Conservation (phyloP, 2,888 invertebrate species). For the Pristionchus arcanus region DNA sequence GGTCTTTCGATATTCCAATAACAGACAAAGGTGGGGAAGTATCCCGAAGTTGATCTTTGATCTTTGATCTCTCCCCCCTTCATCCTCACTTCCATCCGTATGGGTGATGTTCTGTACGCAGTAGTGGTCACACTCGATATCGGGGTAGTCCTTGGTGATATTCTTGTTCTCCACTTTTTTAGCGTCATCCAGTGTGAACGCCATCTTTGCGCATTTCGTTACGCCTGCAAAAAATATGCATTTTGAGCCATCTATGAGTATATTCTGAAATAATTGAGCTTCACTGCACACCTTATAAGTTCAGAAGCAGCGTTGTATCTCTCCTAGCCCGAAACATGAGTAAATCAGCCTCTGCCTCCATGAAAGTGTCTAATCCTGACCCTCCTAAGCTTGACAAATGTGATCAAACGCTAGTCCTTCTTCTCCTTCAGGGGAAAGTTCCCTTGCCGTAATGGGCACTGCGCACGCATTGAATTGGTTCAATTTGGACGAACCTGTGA, state of each 20-base stretch:
- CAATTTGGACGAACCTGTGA: slow-evolving; percentile 44
- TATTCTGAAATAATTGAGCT: too few relatives aligned
- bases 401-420: background rate
- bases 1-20: background rate
- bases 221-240: background rate
- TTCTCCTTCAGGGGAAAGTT: background rate
- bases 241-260: too few relatives aligned
- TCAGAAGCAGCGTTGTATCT: too few relatives aligned
- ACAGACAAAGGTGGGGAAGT: background rate
- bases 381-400: background rate
- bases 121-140: background rate
- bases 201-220: background rate
- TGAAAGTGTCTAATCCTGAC: background rate
- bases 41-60: background rate
- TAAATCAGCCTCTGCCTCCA: too few relatives aligned
- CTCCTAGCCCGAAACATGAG: too few relatives aligned
- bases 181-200: background rate
- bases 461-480: background rate
- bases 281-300: too few relatives aligned
- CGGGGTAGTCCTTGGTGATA: background rate
- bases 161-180: background rate
- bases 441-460: background rate
- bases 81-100: background rate
- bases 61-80: background rate
- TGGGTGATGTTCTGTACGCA: slow-evolving; percentile 40